Evolutionary conservation across 2,797 vertebrate genomes (phyloP).

Genomic region (Manis crassicaudata): DNA sequence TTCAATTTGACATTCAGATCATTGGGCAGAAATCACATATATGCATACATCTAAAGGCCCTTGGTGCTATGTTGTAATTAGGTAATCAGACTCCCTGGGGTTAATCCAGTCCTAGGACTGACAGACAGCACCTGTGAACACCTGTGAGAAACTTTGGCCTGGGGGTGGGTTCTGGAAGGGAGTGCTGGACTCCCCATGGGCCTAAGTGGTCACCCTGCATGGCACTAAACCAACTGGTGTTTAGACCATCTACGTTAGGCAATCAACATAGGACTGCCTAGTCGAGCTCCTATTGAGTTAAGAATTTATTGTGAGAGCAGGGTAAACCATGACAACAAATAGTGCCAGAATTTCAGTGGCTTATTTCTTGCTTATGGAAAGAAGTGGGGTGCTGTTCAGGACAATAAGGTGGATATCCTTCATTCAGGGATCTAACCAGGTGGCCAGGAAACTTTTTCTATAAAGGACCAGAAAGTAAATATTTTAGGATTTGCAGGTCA

Average conservation of each 20-base stretch:
- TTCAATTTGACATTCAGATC: not conserved
- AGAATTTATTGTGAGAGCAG: not conserved
- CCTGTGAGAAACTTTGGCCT: not conserved
- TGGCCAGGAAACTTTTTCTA: not conserved
- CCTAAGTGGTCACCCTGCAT: not conserved
- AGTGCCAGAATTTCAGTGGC: not conserved
- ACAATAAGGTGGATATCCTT: too few species aligned
- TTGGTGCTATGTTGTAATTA: not conserved
- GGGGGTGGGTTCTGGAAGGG: fast-evolving
- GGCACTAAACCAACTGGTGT: not conserved
- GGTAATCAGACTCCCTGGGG: not conserved
- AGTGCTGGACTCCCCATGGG: fast-evolving
- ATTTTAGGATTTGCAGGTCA: not conserved
- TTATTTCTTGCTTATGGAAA: not conserved
- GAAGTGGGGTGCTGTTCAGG: not conserved
- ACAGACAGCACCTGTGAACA: not conserved
- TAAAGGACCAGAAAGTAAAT: not conserved
- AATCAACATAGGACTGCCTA: not conserved
- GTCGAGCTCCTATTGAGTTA: not conserved
- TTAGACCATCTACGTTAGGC: too few species aligned
- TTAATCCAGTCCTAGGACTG: not conserved
- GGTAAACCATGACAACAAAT: not conserved
- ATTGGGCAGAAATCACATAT: not conserved
- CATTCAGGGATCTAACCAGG: too few species aligned
- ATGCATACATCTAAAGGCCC: too few species aligned